These are phyloP conservation scores for Premnoplex brunnescens DNA, from an alignment of 2,797 vertebrate genomes.

Conservation along the genomic window DNA sequence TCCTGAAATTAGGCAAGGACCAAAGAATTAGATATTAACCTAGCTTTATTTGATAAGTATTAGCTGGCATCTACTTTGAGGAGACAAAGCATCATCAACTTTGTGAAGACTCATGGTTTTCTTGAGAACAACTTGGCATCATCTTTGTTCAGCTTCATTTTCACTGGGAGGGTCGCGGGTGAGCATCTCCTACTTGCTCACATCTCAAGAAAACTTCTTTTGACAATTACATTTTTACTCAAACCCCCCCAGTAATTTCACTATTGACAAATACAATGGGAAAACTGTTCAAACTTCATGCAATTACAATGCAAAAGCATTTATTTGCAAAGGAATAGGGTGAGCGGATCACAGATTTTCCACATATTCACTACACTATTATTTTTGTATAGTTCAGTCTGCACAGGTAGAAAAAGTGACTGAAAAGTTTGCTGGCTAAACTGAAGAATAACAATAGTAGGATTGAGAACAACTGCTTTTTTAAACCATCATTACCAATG, in stretches of 20 bases:
- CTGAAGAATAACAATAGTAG: not conserved
- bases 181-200: not conserved
- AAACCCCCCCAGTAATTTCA: not conserved
- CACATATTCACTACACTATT: not conserved
- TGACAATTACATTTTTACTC: not conserved
- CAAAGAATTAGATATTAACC: not conserved
- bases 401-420: not conserved
- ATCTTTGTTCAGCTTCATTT: not conserved
- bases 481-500: not conserved
- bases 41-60: not conserved
- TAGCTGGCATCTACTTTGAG: not conserved
- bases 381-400: not conserved
- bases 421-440: not conserved
- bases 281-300: not conserved
- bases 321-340: not conserved
- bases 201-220: not conserved
- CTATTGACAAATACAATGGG: not conserved
- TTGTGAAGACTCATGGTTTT: not conserved
- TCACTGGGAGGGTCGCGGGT: not conserved
- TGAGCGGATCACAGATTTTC: not conserved
- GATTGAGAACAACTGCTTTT: not conserved
- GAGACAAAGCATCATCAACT: not conserved
- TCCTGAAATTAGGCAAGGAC: not conserved
- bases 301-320: not conserved
- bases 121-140: not conserved